Conservation (phyloP, 2,888 invertebrate species). For the Leptopilina myrica region DNA sequence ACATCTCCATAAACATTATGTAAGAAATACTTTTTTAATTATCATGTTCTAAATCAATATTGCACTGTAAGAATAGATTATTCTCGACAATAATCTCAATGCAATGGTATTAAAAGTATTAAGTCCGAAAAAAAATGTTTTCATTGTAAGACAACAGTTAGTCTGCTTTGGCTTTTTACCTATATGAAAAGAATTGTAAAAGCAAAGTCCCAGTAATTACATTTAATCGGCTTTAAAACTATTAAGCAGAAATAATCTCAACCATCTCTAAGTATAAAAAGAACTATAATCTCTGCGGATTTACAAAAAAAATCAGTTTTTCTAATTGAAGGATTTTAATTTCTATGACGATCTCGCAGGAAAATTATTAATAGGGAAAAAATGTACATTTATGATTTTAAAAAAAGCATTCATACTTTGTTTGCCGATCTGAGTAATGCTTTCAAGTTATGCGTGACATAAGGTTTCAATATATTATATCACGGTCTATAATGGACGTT, state of each 20-base stretch:
- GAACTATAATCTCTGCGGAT: background rate
- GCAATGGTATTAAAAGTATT: background rate
- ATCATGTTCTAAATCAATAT: background rate
- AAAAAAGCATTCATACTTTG: background rate
- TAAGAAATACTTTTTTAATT: background rate
- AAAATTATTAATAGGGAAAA: background rate
- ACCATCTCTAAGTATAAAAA: background rate
- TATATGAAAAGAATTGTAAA: background rate
- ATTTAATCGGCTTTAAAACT: constrained; percentile 6
- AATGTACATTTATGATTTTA: no score
- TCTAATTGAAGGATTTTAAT: background rate
- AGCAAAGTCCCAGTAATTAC: constrained; percentile 14
- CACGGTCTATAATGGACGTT: background rate
- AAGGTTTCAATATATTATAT: constrained; percentile 26
- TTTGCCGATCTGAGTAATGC: background rate
- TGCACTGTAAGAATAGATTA: background rate
- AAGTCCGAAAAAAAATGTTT: background rate
- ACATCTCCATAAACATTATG: no score
- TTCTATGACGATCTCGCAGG: no score
- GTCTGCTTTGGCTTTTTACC: background rate
- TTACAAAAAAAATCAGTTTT: background rate
- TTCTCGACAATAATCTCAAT: background rate
- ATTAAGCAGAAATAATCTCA: background rate
- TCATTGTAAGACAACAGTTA: constrained; percentile 26
- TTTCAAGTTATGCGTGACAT: background rate